These are phyloP conservation scores for Neotoma lepida DNA, from an alignment of 2,113 vertebrate genomes.

Conservation along the genomic window DNA sequence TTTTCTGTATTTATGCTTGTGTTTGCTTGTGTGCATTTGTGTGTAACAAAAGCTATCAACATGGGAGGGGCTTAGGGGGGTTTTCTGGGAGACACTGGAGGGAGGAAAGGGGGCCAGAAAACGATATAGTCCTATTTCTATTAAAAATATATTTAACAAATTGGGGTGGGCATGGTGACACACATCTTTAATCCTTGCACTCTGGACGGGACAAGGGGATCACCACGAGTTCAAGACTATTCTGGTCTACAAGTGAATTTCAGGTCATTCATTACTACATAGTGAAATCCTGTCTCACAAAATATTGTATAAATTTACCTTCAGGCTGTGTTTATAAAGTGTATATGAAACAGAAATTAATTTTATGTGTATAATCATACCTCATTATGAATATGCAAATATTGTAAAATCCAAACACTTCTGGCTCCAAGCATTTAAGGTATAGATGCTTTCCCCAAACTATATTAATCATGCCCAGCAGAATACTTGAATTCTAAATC, in stretches of 20 bases:
- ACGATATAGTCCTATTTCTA: neutral
- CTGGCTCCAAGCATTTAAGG: neutral
- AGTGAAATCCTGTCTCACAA: neutral
- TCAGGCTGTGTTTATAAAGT: neutral
- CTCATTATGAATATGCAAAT: neutral
- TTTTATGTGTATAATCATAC: neutral
- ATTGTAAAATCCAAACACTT: neutral
- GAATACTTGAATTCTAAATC: neutral
- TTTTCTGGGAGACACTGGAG: neutral
- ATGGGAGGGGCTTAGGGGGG: neutral
- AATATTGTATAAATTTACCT: neutral
- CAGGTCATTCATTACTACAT: neutral
- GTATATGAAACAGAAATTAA: neutral
- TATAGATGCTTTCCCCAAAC: neutral
- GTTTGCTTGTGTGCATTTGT: neutral
- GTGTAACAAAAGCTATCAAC: neutral
- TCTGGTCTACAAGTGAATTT: neutral
- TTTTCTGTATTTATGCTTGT: neutral
- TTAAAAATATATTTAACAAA: neutral
- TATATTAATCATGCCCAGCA: neutral
- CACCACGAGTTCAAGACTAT: neutral
- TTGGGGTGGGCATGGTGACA: neutral
- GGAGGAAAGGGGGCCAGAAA: neutral
- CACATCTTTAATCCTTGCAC: neutral
- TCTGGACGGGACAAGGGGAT: neutral